A percentile compares a stretch with the other conserved stretches of the same genome.
phyloP scores from a whole-genome alignment of 2,797 vertebrate species.

The Percopsis omiscomaycus region DNA sequence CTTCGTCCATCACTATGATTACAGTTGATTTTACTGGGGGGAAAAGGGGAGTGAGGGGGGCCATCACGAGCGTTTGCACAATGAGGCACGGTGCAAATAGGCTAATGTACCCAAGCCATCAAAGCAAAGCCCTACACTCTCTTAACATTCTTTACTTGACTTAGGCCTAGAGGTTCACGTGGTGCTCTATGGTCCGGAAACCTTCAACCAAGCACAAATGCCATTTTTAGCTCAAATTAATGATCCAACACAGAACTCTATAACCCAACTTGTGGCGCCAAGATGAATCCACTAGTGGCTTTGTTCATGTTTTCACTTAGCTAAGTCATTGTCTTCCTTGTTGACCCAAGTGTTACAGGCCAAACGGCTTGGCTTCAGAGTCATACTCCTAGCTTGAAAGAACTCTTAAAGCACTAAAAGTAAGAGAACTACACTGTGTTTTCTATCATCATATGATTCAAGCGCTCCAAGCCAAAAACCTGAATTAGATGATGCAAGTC shows the following conservation, averaged over 20 bases:
- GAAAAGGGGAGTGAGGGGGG: conserved; percentile 24
- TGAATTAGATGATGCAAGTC: neutral
- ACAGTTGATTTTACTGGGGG: conserved; percentile 46
- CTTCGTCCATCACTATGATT: conserved; percentile 47
- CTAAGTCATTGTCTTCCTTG: conserved; percentile 3
- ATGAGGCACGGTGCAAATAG: conserved; percentile 44
- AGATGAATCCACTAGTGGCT: neutral
- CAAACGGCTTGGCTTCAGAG: neutral
- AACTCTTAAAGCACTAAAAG: too few relatives aligned
- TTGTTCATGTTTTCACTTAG: conserved; percentile 10
- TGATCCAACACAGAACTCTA: neutral
- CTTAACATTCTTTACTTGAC: conserved; percentile 55
- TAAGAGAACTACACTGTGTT: neutral
- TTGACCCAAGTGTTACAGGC: neutral
- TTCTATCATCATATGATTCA: conserved; percentile 10
- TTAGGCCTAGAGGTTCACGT: conserved; percentile 27
- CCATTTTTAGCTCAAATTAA: conserved; percentile 1
- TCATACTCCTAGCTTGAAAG: too few relatives aligned
- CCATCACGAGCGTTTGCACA: conserved; percentile 52
- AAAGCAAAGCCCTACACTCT: conserved; percentile 56
- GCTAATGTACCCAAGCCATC: conserved; percentile 45
- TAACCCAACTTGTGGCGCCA: neutral
- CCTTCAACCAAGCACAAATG: conserved; percentile 6
- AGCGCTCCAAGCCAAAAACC: conserved; percentile 8
- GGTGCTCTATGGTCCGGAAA: conserved; percentile 28